These are phyloP conservation scores for Lepisosteus oculatus DNA, from an alignment of 2,113 vertebrate species.

Conservation along the genomic window DNA sequence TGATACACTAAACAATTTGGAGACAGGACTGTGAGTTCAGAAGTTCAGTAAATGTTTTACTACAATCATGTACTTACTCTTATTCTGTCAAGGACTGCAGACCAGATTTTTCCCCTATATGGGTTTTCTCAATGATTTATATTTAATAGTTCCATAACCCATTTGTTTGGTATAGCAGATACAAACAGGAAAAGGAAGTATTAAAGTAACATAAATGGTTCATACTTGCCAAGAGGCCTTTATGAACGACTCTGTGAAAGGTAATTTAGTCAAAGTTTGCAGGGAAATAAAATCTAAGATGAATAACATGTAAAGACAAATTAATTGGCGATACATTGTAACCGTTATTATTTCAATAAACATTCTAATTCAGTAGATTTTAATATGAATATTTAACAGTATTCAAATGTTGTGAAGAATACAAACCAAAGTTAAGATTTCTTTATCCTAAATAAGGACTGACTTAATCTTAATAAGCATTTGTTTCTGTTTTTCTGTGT, in stretches of 20 bases:
- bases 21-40: conserved; percentile 38
- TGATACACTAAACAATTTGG: neutral
- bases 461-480: too few species aligned
- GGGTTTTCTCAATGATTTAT: conserved; percentile 32
- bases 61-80: conserved; percentile 34
- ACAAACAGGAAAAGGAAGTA: conserved; percentile 42
- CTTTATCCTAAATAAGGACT: too few species aligned
- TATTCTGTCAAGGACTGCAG: conserved; percentile 42
- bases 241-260: conserved; percentile 13
- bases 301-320: too few species aligned
- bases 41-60: conserved; percentile 53
- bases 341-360: too few species aligned
- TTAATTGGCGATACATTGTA: too few species aligned
- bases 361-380: too few species aligned
- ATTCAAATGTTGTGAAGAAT: too few species aligned
- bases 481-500: too few species aligned
- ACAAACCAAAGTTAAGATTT: too few species aligned
- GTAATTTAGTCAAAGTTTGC: conserved; percentile 23
- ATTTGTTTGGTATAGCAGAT: conserved; percentile 29
- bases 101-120: conserved; percentile 30
- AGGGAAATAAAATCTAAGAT: neutral
- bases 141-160: conserved; percentile 40
- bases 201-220: conserved; percentile 25
- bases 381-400: too few species aligned
- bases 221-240: conserved; percentile 23